Evolutionary conservation across 2,113 vertebrate genomes (phyloP), one percentile per base, ranked within the genome.

Genomic region (Boleophthalmus pectinirostris): DNA sequence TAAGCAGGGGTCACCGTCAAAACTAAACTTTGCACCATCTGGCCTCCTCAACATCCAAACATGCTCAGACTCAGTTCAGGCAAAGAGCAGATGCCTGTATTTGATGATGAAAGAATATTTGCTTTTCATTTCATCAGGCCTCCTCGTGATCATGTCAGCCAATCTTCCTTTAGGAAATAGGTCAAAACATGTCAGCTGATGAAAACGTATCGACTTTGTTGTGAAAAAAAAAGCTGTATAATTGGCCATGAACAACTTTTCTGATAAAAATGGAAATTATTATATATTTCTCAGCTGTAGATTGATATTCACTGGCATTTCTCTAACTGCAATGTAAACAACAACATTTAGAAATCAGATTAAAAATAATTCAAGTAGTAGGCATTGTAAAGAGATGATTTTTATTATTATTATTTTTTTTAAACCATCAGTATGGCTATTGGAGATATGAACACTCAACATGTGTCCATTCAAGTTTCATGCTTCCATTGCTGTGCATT

Each of bases 41-140:
- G 51, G 51, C 8, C 51, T 54, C 23, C 56, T 58, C 23, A 25
- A 58, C 56, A 58, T 58, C 56, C 23, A 15, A 58, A 25, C 23
- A 16, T 15, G 12, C 24, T 25, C 23, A 58, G 24, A 58, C 24
- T 25, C 13, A 25, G 24, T 24, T 25, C 21, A 58, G 23, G 56
- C 56, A 14, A 58, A 24, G 21, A 58, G 56, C 56, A 58, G 56
- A 23, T 9, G 23, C 14, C 56, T 24, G 21, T 24, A 25, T 58
- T 58, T 58, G 56, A 58, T 25, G 56, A 58, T 58, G 56, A 58
- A 23, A 58, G 56, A 24, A 25, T 15, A 58, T 58, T 58, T 58
- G 13, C 23, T 58, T 58, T 54, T 54, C 51, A n/a, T 54, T 54
- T 54, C 56, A 58, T 58, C 56, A 58, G 24, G 21, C 56, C 56